Evolutionary conservation across 2,113 vertebrate species (phyloP).

Genomic region (Echinops telfairi): DNA sequence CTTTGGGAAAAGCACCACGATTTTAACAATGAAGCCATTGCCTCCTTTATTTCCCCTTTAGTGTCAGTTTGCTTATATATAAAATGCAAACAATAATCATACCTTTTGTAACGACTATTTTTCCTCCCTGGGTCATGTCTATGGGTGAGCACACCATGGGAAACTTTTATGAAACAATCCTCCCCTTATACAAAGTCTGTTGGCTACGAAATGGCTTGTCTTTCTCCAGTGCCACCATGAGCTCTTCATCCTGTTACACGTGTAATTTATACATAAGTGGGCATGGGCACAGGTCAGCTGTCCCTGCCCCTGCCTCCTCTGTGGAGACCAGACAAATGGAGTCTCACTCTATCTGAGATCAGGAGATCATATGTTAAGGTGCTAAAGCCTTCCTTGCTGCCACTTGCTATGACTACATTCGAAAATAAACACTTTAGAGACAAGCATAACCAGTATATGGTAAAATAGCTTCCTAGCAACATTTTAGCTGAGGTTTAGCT

Average conservation of each 20-base stretch:
- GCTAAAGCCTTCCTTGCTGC: not conserved
- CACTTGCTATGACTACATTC: not conserved
- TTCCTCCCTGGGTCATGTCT: not conserved
- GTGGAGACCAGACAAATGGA: not conserved
- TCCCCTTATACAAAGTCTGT: not conserved
- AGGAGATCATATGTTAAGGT: not conserved
- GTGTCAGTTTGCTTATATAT: not conserved
- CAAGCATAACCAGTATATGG: not conserved
- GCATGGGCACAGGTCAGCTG: not conserved
- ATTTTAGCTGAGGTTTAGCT: not conserved
- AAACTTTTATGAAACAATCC: not conserved
- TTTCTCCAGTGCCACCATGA: too few relatives aligned
- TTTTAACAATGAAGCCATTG: not conserved
- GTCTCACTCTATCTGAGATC: not conserved
- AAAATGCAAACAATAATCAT: slow-evolving; percentile 2
- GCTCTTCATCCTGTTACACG: too few relatives aligned
- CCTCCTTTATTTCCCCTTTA: not conserved
- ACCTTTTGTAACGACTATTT: not conserved
- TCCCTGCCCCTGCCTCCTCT: not conserved
- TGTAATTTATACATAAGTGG: not conserved
- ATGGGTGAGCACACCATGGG: not conserved
- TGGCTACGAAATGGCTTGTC: not conserved
- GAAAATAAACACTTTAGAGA: not conserved
- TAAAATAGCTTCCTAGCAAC: not conserved
- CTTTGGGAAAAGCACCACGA: not conserved